Conservation (phyloP, 2,797 vertebrate species). For the Adelosebastes latens region DNA sequence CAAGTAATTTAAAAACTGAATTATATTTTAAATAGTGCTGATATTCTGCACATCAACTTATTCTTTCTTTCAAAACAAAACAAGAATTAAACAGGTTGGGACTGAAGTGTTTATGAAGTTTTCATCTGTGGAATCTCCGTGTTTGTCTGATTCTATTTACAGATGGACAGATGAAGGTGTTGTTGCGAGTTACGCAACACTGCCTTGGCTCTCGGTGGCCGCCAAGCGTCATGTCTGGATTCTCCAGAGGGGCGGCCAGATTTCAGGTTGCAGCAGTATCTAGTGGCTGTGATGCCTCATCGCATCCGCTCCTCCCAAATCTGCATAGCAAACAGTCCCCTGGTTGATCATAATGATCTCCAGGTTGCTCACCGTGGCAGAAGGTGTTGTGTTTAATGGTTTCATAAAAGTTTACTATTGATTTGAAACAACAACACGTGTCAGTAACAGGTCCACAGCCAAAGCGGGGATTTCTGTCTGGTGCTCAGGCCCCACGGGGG, state of each 20-base stretch:
- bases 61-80: background rate
- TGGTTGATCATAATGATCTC: background rate
- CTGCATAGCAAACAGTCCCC: slow-evolving; percentile 4
- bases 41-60: background rate
- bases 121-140: background rate
- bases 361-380: background rate
- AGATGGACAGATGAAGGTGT: slow-evolving; percentile 32
- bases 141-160: slow-evolving; percentile 33
- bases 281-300: slow-evolving; percentile 60
- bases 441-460: slow-evolving; percentile 7
- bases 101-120: background rate
- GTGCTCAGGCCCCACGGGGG: slow-evolving; percentile 20
- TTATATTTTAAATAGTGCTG: background rate
- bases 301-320: slow-evolving; percentile 31
- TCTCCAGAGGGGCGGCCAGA: slow-evolving; percentile 26
- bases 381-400: slow-evolving; percentile 3
- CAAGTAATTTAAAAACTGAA: background rate
- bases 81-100: background rate
- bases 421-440: slow-evolving; percentile 7
- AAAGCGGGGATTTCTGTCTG: background rate
- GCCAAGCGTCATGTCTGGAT: slow-evolving; percentile 7
- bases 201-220: slow-evolving; percentile 7
- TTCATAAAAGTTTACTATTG: slow-evolving; percentile 11
- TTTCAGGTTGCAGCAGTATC: slow-evolving; percentile 71
- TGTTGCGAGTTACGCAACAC: slow-evolving; percentile 1